Evolutionary conservation across 2,888 invertebrate genomes (phyloP), one percentile per base, ranked within the genome.

Genomic region (Euplagia quadripunctaria): DNA sequence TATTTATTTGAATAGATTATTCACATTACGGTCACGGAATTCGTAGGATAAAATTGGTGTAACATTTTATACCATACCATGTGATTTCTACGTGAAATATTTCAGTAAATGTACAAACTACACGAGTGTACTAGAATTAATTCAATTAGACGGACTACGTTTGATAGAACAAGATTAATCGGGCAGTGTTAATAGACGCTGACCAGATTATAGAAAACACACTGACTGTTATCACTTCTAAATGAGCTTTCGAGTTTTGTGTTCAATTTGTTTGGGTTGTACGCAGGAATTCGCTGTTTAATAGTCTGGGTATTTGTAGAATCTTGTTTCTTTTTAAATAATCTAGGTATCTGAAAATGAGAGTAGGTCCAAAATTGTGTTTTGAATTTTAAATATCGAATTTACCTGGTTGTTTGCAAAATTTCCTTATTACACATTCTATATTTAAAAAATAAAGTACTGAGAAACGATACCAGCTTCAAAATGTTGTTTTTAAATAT

Each of bases 161-260:
- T 55, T 68, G 41, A 68, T 68, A 68, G n/a, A 42, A 42, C 52
- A 46, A 69, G n/a, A 69, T 69, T 61, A 49, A 69, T 69, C 58
- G 20, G 31, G 12, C 0, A 11, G 69, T 69, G 69, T 61, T 69
- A 49, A 61, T 49, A 17, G 61, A 69, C 9, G 31, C 16, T 46
- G 31, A 69, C 69, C 69, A 69, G 61, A 61, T 61, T 61, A 31
- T 46, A 49, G 55, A n/a, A 69, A 61, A 49, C 20, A 66, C 20
- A 49, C 69, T 69, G 69, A 69, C 69, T 61, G 61, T 69, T 69
- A 69, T 69, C 69, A 69, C 69, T 61, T 69, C 46, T 9, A 31
- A 69, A 69, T 69, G 61, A 46, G 69, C 68, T 68, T 16, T 20
- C 9, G 43, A 55, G 43, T 68, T 68, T 61, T 51, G 66, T 46